Base-by-base conservation (phyloP, 2,888 invertebrate species). In the Caenorhabditis sp. region DNA sequence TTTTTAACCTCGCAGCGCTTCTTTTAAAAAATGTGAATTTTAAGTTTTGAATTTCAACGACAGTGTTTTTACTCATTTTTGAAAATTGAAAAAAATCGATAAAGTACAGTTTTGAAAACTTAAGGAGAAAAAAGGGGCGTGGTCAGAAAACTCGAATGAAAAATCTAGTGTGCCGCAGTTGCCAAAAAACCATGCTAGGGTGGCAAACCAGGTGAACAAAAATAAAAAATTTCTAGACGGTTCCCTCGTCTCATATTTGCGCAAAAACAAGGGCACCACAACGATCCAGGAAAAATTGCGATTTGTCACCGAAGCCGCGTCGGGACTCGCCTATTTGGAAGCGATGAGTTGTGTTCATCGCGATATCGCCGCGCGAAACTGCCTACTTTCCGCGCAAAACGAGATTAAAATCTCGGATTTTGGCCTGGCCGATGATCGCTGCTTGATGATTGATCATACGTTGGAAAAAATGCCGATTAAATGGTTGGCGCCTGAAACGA, bases 311-410 rank as follows among this genome's bases (percentile, higher is more conserved):
- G 83, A 84, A 66, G 76, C 94, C 67, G 92, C 93, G 0, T 90
- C 91, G 14, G 94, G 94, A 0, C 93, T 94, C 93, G 91, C 92
- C 70, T 94, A 94, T 86, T 90, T 94, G 27, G 93, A 93, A 0
- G 91, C 92, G 0, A 92, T 93, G 83, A 91, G 93, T 84, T 94
- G 94, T 88, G 93, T 94, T 0, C 94, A 94, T 88, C 90, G 94
- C 58, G 94, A 94, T 88, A 90, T 94, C 67, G 94, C 94, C 0
- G 93, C 93, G 72, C 90, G 94, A 66, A 94, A 94, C 88, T 94
- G 94, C 86, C 90, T 94, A 14, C 75, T 88, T 14, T 72, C 78
- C 1, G 62, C 69, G 17, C 76, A 65, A 31, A 69, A 69, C 58
- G 77, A 70, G 17, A 81, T 88, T 6, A 88, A 88, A 69, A 88